Conservation (phyloP, 2,888 invertebrate species). For the Adela reaumurella region DNA sequence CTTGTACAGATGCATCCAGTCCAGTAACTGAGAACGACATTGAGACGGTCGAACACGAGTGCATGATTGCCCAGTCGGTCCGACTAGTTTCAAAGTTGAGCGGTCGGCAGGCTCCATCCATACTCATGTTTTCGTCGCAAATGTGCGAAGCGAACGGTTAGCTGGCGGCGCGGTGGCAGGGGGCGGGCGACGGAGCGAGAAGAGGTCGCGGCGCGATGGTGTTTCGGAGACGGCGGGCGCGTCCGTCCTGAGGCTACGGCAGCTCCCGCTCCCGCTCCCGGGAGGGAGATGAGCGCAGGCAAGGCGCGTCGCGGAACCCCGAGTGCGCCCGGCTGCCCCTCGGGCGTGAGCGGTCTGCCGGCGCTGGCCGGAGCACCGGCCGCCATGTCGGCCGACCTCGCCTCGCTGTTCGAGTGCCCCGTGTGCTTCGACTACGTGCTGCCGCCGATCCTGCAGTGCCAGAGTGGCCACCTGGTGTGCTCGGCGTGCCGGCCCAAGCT, state of each 20-base stretch:
- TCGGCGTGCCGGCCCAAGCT: slow-evolving; percentile 96
- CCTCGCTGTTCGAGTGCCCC: slow-evolving; percentile 90
- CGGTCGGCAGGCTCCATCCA: too few species aligned
- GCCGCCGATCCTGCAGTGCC: slow-evolving; percentile 98
- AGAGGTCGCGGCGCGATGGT: not conserved
- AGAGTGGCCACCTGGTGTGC: slow-evolving; percentile 98
- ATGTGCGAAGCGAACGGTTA: too few species aligned
- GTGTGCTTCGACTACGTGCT: slow-evolving; percentile 99
- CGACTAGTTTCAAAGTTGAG: too few species aligned
- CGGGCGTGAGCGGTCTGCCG: slow-evolving; percentile 39
- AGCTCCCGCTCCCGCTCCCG: not conserved
- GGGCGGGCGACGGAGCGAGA: too few species aligned
- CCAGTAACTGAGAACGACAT: too few species aligned
- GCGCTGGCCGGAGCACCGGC: slow-evolving; percentile 57
- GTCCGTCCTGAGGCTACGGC: not conserved
- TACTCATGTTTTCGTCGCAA: too few species aligned
- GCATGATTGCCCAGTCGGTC: too few species aligned
- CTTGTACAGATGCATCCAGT: too few species aligned
- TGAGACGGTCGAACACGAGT: too few species aligned
- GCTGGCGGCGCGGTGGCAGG: too few species aligned
- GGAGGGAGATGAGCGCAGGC: slow-evolving; percentile 49
- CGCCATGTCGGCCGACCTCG: slow-evolving; percentile 80
- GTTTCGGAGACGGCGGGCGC: not conserved
- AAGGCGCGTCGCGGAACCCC: slow-evolving; percentile 49
- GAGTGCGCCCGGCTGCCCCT: slow-evolving; percentile 52